phyloP scores from a whole-genome alignment of 2,113 vertebrate species.

The Brevimyrus niger region DNA sequence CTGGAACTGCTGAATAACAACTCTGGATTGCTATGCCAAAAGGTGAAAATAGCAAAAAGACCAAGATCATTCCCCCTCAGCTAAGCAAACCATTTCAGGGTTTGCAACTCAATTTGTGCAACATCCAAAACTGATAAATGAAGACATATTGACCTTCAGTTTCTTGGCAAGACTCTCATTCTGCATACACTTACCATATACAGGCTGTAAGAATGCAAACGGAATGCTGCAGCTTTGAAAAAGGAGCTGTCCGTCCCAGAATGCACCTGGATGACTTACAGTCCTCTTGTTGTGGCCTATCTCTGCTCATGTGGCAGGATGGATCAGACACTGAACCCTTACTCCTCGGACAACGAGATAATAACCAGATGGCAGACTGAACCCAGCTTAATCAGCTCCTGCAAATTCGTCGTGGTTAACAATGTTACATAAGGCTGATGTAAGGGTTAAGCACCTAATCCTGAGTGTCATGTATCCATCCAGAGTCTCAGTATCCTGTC shows the following conservation, averaged over 20 bases:
- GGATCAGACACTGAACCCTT: neutral
- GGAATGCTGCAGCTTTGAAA: neutral
- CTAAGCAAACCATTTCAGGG: neutral
- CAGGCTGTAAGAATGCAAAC: neutral
- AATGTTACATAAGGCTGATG: conserved; percentile 27
- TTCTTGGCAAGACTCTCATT: neutral
- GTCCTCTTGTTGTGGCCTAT: neutral
- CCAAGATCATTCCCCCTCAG: neutral
- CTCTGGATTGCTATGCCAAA: neutral
- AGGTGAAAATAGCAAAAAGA: neutral
- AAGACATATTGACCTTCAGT: neutral
- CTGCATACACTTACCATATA: neutral
- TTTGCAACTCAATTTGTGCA: neutral
- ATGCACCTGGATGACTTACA: neutral
- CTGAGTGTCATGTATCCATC: conserved; percentile 21
- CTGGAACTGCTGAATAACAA: neutral
- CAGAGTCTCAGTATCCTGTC: conserved; percentile 9
- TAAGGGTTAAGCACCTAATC: neutral
- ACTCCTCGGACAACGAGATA: conserved; percentile 13
- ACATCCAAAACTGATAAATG: neutral
- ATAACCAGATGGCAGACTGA: conserved; percentile 33
- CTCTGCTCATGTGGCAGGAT: conserved; percentile 1
- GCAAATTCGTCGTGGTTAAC: conserved; percentile 23
- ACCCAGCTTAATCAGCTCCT: conserved; percentile 24
- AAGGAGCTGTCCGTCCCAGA: neutral